phyloP scores from a whole-genome alignment of 2,888 invertebrate genomes.

The Ariolimax columbianus region DNA sequence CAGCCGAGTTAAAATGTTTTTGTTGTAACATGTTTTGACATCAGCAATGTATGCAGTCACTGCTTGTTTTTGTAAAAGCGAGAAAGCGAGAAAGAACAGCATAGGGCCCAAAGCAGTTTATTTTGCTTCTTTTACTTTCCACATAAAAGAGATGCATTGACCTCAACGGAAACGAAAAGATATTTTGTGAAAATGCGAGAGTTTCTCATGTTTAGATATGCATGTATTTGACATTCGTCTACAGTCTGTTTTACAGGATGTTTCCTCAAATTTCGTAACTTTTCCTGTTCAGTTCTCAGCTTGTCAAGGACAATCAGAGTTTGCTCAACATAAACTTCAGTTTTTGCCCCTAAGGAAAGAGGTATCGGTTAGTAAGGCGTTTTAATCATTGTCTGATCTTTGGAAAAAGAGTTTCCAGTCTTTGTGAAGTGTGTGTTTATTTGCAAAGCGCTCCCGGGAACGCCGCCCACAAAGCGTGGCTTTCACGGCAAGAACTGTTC shows the following conservation, averaged over 20 bases:
- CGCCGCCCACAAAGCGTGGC: not conserved
- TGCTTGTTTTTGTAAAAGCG: too few relatives aligned
- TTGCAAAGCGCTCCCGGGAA: not conserved
- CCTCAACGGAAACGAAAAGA: not conserved
- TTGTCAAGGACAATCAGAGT: not conserved
- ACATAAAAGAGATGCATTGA: not conserved
- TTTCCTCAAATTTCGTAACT: not conserved
- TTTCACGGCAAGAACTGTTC: not conserved
- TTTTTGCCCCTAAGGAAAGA: not conserved
- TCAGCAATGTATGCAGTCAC: too few relatives aligned
- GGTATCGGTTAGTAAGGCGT: not conserved
- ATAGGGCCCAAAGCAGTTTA: not conserved
- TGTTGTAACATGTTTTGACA: too few relatives aligned
- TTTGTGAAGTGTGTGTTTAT: not conserved
- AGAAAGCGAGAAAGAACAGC: not conserved
- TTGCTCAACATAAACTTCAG: not conserved
- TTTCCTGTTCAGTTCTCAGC: not conserved
- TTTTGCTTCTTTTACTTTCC: not conserved
- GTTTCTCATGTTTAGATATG: not conserved
- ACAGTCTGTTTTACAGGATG: not conserved
- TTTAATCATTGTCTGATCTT: constrained; percentile 9
- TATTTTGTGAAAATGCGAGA: not conserved
- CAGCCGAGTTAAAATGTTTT: too few relatives aligned
- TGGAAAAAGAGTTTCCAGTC: not conserved
- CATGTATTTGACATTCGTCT: not conserved